A percentile compares a stretch with the other conserved stretches of the same genome.
These are phyloP conservation scores for Pecten maximus DNA, from an alignment of 2,888 invertebrate species.

Conservation along the genomic window DNA sequence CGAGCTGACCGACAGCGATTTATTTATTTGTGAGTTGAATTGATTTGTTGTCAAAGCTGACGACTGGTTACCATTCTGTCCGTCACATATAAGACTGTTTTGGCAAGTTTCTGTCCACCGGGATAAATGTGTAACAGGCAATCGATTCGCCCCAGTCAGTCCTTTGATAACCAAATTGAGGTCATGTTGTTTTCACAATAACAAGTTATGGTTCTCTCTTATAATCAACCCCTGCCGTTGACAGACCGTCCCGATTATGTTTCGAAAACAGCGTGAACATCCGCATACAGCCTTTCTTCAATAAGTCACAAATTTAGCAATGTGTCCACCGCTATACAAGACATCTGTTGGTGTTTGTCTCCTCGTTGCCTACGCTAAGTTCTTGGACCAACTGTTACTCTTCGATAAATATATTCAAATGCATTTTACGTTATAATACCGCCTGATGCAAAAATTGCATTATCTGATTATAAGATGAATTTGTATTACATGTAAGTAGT, in stretches of 20 bases:
- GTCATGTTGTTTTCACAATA: constrained; percentile 20
- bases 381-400: no score
- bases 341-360: no score
- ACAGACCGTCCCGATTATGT: background rate
- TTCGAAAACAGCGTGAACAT: no score
- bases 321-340: no score
- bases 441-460: no score
- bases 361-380: no score
- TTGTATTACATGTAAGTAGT: no score
- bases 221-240: background rate
- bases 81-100: constrained; percentile 21
- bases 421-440: no score
- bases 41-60: background rate
- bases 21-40: background rate
- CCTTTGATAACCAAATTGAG: constrained; percentile 5
- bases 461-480: no score
- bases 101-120: background rate
- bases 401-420: no score
- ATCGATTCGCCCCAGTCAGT: background rate
- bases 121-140: background rate
- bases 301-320: no score
- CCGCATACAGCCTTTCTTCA: no score
- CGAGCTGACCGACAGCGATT: background rate
- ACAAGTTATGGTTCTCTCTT: background rate
- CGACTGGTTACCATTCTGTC: background rate